phyloP scores from a whole-genome alignment of 2,888 invertebrate species.

The Dione juno region DNA sequence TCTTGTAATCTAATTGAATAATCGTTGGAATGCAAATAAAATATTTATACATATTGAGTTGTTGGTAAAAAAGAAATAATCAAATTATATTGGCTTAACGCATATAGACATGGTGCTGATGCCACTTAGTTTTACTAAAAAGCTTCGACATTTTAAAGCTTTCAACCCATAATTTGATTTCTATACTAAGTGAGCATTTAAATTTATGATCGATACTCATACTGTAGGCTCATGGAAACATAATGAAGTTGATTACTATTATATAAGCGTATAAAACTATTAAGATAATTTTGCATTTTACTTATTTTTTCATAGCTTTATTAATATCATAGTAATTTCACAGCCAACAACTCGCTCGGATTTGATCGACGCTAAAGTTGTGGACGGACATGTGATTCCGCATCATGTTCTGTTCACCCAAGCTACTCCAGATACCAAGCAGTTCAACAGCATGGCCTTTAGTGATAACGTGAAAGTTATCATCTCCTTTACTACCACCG shows the following conservation, averaged over 20 bases:
- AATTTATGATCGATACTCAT: neutral
- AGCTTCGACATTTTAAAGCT: slow-evolving; percentile 11
- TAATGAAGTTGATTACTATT: neutral
- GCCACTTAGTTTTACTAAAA: neutral
- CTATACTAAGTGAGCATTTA: slow-evolving; percentile 1
- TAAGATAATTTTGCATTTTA: neutral
- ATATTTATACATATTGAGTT: too few species aligned
- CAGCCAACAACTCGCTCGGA: slow-evolving; percentile 88
- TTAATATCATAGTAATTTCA: neutral
- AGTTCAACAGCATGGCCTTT: slow-evolving; percentile 91
- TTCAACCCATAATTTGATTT: slow-evolving; percentile 1
- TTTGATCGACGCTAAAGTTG: slow-evolving; percentile 91
- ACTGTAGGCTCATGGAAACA: neutral
- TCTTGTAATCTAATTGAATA: too few species aligned
- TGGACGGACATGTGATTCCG: slow-evolving; percentile 95
- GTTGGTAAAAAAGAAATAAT: too few species aligned
- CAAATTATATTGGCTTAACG: too few species aligned
- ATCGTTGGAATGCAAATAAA: too few species aligned
- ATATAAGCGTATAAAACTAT: neutral
- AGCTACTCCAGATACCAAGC: slow-evolving; percentile 88
- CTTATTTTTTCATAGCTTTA: neutral
- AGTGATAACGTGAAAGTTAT: slow-evolving; percentile 93
- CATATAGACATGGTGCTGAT: neutral
- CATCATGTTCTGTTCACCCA: slow-evolving; percentile 93
- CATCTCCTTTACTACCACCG: slow-evolving; percentile 89